Conservation (phyloP, 2,113 vertebrate species). For the Chinchilla lanigera region DNA sequence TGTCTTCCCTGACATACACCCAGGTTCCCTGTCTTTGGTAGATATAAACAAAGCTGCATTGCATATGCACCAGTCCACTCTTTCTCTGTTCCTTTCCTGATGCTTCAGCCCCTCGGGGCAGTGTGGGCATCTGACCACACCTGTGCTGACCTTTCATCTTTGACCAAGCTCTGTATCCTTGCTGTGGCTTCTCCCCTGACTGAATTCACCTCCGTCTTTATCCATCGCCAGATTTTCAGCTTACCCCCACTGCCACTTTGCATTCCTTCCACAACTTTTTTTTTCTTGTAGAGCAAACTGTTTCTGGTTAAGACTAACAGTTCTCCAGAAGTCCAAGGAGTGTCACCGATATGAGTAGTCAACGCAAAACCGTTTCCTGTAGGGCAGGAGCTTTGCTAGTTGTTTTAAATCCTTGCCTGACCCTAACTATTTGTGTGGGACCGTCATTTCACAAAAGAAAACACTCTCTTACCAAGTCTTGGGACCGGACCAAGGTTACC, state of each 20-base stretch:
- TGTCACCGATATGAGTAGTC: not conserved
- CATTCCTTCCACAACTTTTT: not conserved
- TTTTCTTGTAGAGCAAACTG: not conserved
- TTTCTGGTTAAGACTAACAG: not conserved
- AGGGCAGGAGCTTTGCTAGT: not conserved
- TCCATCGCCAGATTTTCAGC: not conserved
- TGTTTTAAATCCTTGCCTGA: not conserved
- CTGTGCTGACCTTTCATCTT: not conserved
- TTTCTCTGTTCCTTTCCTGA: not conserved
- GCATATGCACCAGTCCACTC: not conserved
- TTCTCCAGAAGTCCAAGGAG: not conserved
- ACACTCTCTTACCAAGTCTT: not conserved
- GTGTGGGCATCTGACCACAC: fast-evolving
- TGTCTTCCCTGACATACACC: not conserved
- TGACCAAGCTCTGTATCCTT: not conserved
- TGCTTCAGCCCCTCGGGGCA: not conserved
- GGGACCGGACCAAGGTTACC: not conserved
- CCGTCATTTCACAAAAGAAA: not conserved
- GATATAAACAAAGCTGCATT: not conserved
- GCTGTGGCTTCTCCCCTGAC: not conserved
- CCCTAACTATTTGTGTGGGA: not conserved
- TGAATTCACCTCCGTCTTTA: not conserved
- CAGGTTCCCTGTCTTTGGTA: not conserved
- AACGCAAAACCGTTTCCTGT: not conserved
- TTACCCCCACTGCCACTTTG: not conserved